Evolutionary conservation across 2,113 vertebrate genomes (phyloP).

Genomic region (Halcyon malimbica): DNA sequence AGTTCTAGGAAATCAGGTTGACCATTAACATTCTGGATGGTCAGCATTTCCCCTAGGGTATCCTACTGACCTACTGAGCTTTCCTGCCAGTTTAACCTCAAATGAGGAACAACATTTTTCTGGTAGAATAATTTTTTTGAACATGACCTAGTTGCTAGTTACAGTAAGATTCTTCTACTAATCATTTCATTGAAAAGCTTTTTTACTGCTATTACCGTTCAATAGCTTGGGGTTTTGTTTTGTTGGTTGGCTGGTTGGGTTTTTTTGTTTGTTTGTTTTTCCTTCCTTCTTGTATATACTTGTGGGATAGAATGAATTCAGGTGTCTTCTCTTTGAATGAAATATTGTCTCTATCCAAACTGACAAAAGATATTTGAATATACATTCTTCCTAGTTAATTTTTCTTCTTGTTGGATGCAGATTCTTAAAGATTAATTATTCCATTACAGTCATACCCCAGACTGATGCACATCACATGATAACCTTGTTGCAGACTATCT

Average conservation of each 20-base stretch:
- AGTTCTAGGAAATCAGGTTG: not conserved
- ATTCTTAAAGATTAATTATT: not conserved
- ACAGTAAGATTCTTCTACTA: not conserved
- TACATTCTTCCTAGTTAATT: not conserved
- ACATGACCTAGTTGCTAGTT: not conserved
- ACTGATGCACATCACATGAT: not conserved
- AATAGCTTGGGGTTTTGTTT: not conserved
- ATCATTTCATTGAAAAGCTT: not conserved
- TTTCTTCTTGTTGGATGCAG: not conserved
- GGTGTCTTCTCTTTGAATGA: not conserved
- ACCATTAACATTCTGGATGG: not conserved
- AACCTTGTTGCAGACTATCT: not conserved
- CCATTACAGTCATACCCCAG: not conserved
- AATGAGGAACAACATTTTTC: not conserved
- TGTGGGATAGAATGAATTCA: not conserved
- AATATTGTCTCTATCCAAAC: not conserved
- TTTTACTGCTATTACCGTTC: not conserved
- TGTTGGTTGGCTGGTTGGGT: not conserved
- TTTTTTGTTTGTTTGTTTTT: not conserved
- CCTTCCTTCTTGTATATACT: not conserved
- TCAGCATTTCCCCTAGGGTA: not conserved
- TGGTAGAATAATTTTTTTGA: not conserved
- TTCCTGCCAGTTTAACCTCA: not conserved
- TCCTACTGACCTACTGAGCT: not conserved
- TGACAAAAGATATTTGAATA: not conserved